Base-by-base conservation (phyloP, 1,140 invertebrate genomes). In the Lordiphosa mommai region DNA sequence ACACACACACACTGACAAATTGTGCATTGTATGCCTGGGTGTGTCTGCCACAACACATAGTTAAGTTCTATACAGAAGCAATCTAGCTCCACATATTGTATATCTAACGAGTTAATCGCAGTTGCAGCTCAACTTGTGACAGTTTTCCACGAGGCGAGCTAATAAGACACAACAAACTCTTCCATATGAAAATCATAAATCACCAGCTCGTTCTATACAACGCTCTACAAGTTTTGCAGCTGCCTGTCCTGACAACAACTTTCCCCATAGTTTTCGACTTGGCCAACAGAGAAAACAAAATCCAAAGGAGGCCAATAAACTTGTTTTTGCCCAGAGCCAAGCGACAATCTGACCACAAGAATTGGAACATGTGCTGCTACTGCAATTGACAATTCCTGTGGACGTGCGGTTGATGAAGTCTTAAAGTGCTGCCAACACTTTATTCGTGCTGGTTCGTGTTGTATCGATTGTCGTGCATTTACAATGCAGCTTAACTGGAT, bases 101-200 rank as follows among this genome's bases (percentile, higher is more conserved):
- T 47, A 61, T 52, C 59, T 60, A 73, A 80, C 47, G 46, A 79
- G 70, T 74, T 77, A 77, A 77, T 77, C 61, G 72, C 52, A 68
- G 67, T 68, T 77, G 58, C 67, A 72, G 61, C 50, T 58, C 48
- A 71, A 60, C 60, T 76, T 76, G 72, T 34, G 72, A 70, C 72
- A 76, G 72, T 61, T 76, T 71, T 76, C 65, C 41, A 53, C 33
- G 29, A 70, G 50, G 29, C 48, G 48, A 74, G 49, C 59, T 80
- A 79, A 73, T 79, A 69, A 69, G 74, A 61, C 32, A 32, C 47
- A 64, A 58, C 33, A 72, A 60, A 30, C 27, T 33, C 17, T 37
- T n/a, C 17, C 10, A 53, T 40, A 56, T 49, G 51, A 65, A 73
- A 80, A 79, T 79, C 74, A 79, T 79, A 79, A 79, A 79, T 79